These are phyloP conservation scores for Podarcis siculus DNA, from an alignment of 2,797 vertebrate species.

Conservation along the genomic window DNA sequence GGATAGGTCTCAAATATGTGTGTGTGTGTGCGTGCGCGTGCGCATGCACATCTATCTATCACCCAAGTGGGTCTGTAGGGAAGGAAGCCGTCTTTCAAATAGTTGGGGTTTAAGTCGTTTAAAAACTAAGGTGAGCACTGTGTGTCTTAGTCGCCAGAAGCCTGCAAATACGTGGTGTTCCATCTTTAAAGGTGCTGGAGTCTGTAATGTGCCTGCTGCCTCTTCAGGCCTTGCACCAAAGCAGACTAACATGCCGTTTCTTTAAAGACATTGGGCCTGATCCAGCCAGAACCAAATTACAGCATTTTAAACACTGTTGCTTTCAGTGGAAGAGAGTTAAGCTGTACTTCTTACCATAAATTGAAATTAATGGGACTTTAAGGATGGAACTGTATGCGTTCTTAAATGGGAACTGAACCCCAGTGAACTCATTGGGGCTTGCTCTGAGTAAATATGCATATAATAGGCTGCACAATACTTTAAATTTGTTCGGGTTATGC, in stretches of 20 bases:
- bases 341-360: background rate
- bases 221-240: background rate
- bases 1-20: too few species aligned
- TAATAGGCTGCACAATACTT: background rate
- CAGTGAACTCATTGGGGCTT: background rate
- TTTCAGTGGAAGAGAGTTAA: background rate
- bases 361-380: background rate
- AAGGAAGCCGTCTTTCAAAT: too few species aligned
- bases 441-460: background rate
- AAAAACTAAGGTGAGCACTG: background rate
- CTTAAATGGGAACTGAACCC: background rate
- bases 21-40: accelerated
- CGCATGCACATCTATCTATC: too few species aligned
- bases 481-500: background rate
- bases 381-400: background rate
- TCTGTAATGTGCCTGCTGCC: background rate
- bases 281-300: background rate
- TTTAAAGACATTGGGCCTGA: background rate
- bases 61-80: too few species aligned
- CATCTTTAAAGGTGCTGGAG: background rate
- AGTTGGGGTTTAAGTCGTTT: too few species aligned
- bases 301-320: background rate
- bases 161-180: too few species aligned
- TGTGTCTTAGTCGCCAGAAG: background rate
- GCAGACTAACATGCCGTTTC: background rate